phyloP scores from a whole-genome alignment of 2,113 vertebrate genomes.

The Stomatorhinus ivindoensis region DNA sequence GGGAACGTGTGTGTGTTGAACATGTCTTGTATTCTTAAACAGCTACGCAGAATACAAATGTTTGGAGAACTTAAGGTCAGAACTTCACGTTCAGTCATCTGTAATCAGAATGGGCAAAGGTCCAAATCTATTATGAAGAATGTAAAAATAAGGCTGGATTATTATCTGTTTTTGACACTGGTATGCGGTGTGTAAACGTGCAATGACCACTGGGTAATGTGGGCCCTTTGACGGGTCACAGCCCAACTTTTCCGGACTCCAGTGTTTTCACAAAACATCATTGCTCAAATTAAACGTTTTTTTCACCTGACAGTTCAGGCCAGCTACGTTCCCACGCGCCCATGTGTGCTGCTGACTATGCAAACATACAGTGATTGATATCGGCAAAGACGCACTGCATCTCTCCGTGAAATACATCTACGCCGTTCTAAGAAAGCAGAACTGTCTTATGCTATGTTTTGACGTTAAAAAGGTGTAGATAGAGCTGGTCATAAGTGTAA shows the following conservation, averaged over 20 bases:
- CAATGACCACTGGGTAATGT: neutral
- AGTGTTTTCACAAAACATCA: constrained; percentile 3
- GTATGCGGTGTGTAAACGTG: neutral
- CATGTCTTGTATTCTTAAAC: neutral
- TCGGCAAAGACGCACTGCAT: neutral
- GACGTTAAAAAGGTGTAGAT: neutral
- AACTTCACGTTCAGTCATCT: neutral
- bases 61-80: neutral
- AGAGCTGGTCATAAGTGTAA: neutral
- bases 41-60: neutral
- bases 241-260: neutral
- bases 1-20: neutral
- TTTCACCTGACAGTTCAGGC: constrained; percentile 4
- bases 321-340: neutral
- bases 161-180: neutral
- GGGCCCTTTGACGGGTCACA: neutral
- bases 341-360: neutral
- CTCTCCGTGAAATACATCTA: neutral
- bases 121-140: neutral
- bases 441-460: neutral
- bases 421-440: neutral
- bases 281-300: neutral
- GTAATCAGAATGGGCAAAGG: constrained; percentile 5
- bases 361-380: neutral
- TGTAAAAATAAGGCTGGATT: neutral